Evolutionary conservation across 2,888 invertebrate species (phyloP).

Genomic region (Xylota segnis): DNA sequence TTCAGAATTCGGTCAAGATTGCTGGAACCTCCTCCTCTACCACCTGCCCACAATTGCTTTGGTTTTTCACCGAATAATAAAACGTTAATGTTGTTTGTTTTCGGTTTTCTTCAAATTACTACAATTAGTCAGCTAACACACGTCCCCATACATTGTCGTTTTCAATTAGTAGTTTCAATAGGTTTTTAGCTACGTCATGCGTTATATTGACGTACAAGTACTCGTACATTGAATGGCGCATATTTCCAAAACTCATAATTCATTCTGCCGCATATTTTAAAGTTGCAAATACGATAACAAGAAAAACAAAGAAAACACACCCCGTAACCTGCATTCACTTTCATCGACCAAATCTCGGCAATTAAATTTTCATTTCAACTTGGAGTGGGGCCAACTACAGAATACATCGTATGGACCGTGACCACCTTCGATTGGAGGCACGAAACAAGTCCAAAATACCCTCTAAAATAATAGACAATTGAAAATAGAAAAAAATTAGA

Average conservation of each 20-base stretch:
- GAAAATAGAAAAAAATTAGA: constrained; percentile 23
- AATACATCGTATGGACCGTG: background rate
- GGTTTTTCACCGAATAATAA: background rate
- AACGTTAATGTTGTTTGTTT: background rate
- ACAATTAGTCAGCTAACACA: background rate
- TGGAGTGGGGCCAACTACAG: constrained; percentile 55
- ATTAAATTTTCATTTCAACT: constrained; percentile 65
- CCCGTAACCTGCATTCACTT: constrained; percentile 47
- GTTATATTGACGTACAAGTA: constrained; percentile 42
- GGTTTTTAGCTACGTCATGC: constrained; percentile 16
- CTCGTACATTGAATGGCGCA: constrained; percentile 28
- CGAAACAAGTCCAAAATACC: background rate
- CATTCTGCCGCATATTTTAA: constrained; percentile 19
- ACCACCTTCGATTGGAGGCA: constrained; percentile 48
- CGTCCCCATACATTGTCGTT: constrained; percentile 8
- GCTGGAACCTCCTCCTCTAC: background rate
- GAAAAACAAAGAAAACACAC: constrained; percentile 20
- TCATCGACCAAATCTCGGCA: constrained; percentile 54
- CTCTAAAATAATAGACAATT: constrained; percentile 25
- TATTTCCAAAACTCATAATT: constrained; percentile 27
- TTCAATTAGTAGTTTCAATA: constrained; percentile 26
- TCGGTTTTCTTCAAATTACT: background rate
- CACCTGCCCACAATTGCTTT: background rate
- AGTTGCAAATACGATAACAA: constrained; percentile 4
- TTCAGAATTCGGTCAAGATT: background rate